Evolutionary conservation across 2,797 vertebrate genomes (phyloP).

Genomic region (Varecia variegata): DNA sequence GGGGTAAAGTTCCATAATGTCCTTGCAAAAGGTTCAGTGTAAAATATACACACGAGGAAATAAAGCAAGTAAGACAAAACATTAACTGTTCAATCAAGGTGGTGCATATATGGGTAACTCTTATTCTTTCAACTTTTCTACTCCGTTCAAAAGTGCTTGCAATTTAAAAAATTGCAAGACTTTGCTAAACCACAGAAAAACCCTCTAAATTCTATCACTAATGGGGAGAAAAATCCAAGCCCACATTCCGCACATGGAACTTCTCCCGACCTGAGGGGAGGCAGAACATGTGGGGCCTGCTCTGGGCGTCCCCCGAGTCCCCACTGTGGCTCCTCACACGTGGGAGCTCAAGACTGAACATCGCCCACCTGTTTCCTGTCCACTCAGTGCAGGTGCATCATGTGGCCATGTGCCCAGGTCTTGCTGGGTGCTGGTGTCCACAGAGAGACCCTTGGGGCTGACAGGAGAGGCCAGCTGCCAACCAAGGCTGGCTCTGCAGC

Average conservation of each 20-base stretch:
- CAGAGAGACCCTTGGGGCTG: rapidly evolving
- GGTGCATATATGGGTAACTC: not conserved
- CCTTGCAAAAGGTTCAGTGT: not conserved
- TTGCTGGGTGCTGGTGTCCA: not conserved
- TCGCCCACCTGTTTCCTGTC: not conserved
- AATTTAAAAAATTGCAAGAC: not conserved
- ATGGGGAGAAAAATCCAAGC: not conserved
- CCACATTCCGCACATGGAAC: no score
- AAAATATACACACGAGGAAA: not conserved
- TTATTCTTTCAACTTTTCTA: not conserved
- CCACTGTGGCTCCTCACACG: not conserved
- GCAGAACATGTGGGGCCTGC: no score
- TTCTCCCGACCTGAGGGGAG: not conserved
- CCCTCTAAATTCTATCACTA: not conserved
- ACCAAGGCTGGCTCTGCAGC: not conserved
- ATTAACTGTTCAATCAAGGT: not conserved
- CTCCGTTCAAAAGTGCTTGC: not conserved
- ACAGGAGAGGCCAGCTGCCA: not conserved
- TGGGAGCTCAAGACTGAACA: no score
- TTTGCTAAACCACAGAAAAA: not conserved
- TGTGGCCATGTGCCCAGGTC: not conserved
- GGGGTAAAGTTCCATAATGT: not conserved
- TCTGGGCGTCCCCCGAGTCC: not conserved
- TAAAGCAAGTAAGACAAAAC: not conserved
- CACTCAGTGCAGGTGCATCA: not conserved